These are phyloP conservation scores for Micronycteris hirsuta DNA, from an alignment of 2,113 vertebrate species.

Conservation along the genomic window DNA sequence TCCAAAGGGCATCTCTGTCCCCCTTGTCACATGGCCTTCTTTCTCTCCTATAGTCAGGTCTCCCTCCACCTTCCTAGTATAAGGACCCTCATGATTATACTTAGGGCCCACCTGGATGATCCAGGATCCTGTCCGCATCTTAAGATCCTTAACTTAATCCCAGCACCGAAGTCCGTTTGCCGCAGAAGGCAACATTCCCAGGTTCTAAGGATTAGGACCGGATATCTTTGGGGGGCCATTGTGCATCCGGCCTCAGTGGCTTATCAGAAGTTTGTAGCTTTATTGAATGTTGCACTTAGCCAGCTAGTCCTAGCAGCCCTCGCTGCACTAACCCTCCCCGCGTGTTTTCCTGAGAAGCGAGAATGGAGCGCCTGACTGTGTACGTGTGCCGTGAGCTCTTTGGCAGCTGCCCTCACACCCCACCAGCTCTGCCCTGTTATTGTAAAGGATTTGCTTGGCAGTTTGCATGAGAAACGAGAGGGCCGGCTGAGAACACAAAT, in stretches of 20 bases:
- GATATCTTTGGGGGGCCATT: background rate
- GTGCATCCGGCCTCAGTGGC: rapidly evolving
- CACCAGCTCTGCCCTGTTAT: conserved; percentile 35
- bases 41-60: rapidly evolving
- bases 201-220: background rate
- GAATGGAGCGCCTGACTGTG: background rate
- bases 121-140: background rate
- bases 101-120: background rate
- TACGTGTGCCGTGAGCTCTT: background rate
- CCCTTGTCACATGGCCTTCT: rapidly evolving
- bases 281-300: background rate
- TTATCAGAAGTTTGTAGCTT: background rate
- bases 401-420: background rate
- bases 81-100: background rate
- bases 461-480: conserved; percentile 53
- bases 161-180: background rate
- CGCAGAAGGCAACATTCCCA: no score
- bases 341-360: background rate
- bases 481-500: conserved; percentile 44
- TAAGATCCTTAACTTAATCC: background rate
- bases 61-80: background rate
- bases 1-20: background rate
- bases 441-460: conserved; percentile 65
- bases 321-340: background rate
- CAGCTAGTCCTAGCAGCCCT: background rate